Evolutionary conservation across 2,797 vertebrate species (phyloP).

Genomic region (Acanthopagrus latus): DNA sequence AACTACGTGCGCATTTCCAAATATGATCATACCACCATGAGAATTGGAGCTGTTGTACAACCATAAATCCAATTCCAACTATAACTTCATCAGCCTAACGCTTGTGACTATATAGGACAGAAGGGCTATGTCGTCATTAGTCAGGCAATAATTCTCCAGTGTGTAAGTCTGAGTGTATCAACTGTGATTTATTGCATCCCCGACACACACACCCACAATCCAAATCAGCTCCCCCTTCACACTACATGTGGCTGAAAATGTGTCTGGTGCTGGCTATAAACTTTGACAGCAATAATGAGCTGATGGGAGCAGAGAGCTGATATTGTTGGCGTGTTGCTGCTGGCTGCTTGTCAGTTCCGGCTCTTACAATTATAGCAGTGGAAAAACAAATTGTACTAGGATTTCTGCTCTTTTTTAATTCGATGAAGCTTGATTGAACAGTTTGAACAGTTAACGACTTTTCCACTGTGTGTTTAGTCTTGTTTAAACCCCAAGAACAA

Average conservation of each 20-base stretch:
- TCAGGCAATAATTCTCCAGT: constrained; percentile 28
- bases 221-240: constrained; percentile 19
- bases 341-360: constrained; percentile 32
- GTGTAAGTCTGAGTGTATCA: constrained; percentile 29
- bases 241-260: constrained; percentile 32
- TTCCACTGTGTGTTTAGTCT: constrained; percentile 16
- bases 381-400: constrained; percentile 24
- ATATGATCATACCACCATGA: constrained; percentile 1
- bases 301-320: constrained; percentile 23
- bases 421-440: constrained; percentile 11
- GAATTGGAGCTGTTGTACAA: constrained; percentile 25
- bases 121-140: constrained; percentile 14
- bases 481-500: constrained; percentile 22
- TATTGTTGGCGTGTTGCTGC: constrained; percentile 38
- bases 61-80: constrained; percentile 30
- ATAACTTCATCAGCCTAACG: constrained; percentile 24
- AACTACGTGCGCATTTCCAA: constrained; percentile 19
- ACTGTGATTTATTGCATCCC: constrained; percentile 33
- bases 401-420: neutral
- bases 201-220: neutral
- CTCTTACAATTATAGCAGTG: neutral
- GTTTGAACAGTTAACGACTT: constrained; percentile 20
- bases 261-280: constrained; percentile 32
- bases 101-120: constrained; percentile 18
- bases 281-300: constrained; percentile 44